These are phyloP conservation scores for Coreius guichenoti DNA, from an alignment of 2,797 vertebrate species.

Conservation along the genomic window DNA sequence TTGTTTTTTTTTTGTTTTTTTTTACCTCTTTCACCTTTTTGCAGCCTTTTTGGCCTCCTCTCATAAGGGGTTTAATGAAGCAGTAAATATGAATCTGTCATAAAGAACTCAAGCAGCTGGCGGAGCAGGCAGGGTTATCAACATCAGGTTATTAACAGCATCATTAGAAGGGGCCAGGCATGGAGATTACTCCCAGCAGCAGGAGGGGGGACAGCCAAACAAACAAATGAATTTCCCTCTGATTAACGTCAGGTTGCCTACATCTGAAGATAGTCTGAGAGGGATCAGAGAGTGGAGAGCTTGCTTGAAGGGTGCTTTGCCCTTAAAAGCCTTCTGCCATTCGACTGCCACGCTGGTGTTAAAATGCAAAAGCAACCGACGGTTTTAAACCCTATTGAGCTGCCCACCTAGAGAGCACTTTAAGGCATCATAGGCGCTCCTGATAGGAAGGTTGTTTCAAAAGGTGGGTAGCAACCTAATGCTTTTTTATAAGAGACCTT, in stretches of 20 bases:
- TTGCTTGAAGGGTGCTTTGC: not conserved
- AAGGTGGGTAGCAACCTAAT: not conserved
- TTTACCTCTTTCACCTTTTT: slow-evolving; percentile 24
- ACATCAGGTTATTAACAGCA: slow-evolving; percentile 82
- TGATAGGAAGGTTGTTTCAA: not conserved
- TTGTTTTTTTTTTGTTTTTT: not conserved
- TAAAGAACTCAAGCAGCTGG: slow-evolving; percentile 86
- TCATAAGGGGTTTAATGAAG: slow-evolving; percentile 85
- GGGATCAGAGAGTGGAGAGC: not conserved
- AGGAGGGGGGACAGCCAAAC: slow-evolving; percentile 81
- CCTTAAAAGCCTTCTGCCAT: slow-evolving; percentile 55
- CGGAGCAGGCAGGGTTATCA: slow-evolving; percentile 79
- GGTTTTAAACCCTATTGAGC: not conserved
- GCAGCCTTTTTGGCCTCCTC: slow-evolving; percentile 52
- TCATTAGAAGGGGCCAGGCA: slow-evolving; percentile 80
- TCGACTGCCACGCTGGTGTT: not conserved
- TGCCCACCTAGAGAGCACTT: not conserved
- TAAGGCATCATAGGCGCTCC: not conserved
- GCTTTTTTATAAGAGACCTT: not conserved
- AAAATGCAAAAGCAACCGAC: not conserved
- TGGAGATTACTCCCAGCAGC: slow-evolving; percentile 77
- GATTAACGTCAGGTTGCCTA: slow-evolving; percentile 53
- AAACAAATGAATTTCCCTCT: slow-evolving; percentile 74
- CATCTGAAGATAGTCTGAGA: slow-evolving; percentile 18
- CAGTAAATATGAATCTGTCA: slow-evolving; percentile 88